Conservation (phyloP, 2,797 vertebrate genomes). For the Serranus cabrilla region DNA sequence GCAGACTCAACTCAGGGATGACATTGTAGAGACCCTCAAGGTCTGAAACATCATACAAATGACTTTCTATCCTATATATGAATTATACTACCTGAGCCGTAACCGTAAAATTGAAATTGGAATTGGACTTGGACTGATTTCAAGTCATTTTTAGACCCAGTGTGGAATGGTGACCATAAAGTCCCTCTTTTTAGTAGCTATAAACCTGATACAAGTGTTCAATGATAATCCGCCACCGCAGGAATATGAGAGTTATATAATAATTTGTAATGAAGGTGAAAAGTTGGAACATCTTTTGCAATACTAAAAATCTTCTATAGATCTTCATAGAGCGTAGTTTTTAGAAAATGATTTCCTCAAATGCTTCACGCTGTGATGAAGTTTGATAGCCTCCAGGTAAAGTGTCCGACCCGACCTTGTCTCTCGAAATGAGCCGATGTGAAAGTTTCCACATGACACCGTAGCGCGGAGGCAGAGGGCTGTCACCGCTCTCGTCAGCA, state of each 20-base stretch:
- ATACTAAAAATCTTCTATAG: neutral
- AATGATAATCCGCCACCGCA: conserved; percentile 6
- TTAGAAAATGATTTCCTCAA: conserved; percentile 1
- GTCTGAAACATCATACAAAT: conserved; percentile 18
- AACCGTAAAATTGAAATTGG: conserved; percentile 2
- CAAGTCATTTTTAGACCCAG: conserved; percentile 27
- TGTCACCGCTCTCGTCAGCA: conserved; percentile 58
- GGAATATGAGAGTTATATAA: conserved; percentile 4
- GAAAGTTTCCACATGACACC: conserved; percentile 62
- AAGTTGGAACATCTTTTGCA: conserved; percentile 8
- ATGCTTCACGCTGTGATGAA: neutral
- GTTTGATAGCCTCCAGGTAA: conserved; percentile 50
- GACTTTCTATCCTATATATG: conserved; percentile 6
- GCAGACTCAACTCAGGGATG: conserved; percentile 6
- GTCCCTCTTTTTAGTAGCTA: conserved; percentile 13
- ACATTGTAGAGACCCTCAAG: conserved; percentile 10
- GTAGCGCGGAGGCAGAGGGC: conserved; percentile 46
- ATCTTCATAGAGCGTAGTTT: neutral
- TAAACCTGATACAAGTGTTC: conserved; percentile 9
- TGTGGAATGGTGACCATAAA: conserved; percentile 24
- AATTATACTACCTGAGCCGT: conserved; percentile 8
- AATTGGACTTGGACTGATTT: conserved; percentile 34
- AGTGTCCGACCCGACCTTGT: conserved; percentile 63
- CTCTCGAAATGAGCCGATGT: conserved; percentile 41
- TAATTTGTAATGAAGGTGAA: conserved; percentile 16